phyloP scores from a whole-genome alignment of 2,888 invertebrate species.

The Dryomyza anilis region DNA sequence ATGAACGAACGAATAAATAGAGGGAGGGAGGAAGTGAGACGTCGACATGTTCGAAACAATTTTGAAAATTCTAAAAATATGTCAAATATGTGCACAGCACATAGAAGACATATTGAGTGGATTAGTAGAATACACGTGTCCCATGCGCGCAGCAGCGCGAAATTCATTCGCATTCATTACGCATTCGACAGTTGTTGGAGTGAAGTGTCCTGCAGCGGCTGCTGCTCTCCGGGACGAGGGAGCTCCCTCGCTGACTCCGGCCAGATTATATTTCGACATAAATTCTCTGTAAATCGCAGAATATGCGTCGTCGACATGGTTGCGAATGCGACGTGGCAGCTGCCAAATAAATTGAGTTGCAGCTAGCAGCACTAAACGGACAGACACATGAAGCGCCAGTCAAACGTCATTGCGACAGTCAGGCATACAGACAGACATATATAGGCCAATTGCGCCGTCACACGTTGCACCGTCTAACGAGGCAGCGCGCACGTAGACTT shows the following conservation, averaged over 20 bases:
- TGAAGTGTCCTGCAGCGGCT: not conserved
- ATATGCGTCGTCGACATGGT: not conserved
- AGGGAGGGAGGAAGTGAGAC: not conserved
- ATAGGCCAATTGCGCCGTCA: not conserved
- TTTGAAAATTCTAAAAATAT: not conserved
- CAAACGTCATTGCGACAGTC: not conserved
- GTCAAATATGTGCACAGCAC: too few relatives aligned
- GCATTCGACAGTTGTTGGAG: slow-evolving; percentile 15
- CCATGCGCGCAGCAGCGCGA: not conserved
- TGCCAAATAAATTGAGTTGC: slow-evolving; percentile 32
- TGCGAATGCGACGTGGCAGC: slow-evolving; percentile 7
- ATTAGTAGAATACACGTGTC: too few relatives aligned
- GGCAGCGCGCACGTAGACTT: too few relatives aligned
- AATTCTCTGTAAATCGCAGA: slow-evolving; percentile 23
- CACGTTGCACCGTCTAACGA: not conserved
- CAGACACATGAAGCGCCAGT: slow-evolving; percentile 16
- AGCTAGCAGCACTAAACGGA: slow-evolving; percentile 5
- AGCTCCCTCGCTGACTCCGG: too few relatives aligned
- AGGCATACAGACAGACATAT: not conserved
- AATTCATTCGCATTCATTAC: slow-evolving; percentile 21
- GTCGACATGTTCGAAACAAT: not conserved
- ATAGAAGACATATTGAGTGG: too few relatives aligned
- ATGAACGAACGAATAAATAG: slow-evolving; percentile 23
- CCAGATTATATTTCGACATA: slow-evolving; percentile 29
- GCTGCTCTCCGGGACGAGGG: too few relatives aligned